A percentile compares a stretch with the other conserved stretches of the same genome.
These are phyloP conservation scores for Aricia artaxerxes DNA, from an alignment of 2,888 invertebrate genomes.

Conservation along the genomic window DNA sequence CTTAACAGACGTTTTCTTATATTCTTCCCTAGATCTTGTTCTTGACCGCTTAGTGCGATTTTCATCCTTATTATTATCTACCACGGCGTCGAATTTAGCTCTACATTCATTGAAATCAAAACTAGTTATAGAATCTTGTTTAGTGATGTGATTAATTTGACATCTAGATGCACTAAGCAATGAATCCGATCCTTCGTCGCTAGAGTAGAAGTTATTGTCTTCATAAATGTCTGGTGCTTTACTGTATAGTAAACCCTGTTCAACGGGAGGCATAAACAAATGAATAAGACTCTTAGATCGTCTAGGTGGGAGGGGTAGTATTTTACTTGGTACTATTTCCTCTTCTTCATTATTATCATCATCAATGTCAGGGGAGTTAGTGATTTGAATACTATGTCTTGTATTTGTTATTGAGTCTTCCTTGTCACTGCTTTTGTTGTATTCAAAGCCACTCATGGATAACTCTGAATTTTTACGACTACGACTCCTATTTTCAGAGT, in stretches of 20 bases:
- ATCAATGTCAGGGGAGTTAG: slow-evolving; percentile 71
- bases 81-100: slow-evolving; percentile 79
- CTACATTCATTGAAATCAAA: slow-evolving; percentile 78
- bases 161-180: slow-evolving; percentile 83
- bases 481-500: slow-evolving; percentile 59
- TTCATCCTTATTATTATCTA: slow-evolving; percentile 73
- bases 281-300: slow-evolving; percentile 86
- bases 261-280: slow-evolving; percentile 82
- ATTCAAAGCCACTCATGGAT: slow-evolving; percentile 58
- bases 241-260: slow-evolving; percentile 78
- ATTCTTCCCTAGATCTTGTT: slow-evolving; percentile 67
- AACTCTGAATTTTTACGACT: slow-evolving; percentile 71
- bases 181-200: slow-evolving; percentile 86
- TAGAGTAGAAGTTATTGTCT: slow-evolving; percentile 77
- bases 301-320: slow-evolving; percentile 90
- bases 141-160: slow-evolving; percentile 58
- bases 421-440: slow-evolving; percentile 63
- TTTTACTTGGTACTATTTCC: slow-evolving; percentile 88
- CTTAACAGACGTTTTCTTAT: slow-evolving; percentile 62
- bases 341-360: slow-evolving; percentile 78
- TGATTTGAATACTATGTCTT: slow-evolving; percentile 75
- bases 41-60: slow-evolving; percentile 58
- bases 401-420: slow-evolving; percentile 79
- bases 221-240: slow-evolving; percentile 79
- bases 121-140: slow-evolving; percentile 60